phyloP scores from a whole-genome alignment of 2,113 vertebrate genomes.

The Cichladusa arquata region DNA sequence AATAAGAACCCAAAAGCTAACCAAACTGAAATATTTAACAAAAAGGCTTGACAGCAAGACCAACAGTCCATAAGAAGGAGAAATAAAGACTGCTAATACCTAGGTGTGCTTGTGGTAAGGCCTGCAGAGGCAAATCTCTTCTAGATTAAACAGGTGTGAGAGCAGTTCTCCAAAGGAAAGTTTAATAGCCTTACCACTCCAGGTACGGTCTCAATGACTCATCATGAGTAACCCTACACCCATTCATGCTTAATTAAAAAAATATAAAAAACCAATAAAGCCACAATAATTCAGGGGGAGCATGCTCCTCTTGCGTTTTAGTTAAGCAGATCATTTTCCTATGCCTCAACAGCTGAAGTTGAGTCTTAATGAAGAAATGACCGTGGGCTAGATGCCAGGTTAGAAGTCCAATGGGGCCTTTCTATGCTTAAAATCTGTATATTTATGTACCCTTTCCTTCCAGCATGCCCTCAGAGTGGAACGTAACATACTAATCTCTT shows the following conservation, averaged over 20 bases:
- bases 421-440: not conserved
- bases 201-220: not conserved
- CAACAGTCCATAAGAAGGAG: not conserved
- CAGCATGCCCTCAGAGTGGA: not conserved
- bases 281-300: not conserved
- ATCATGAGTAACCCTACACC: not conserved
- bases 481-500: not conserved
- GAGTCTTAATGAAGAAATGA: not conserved
- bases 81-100: not conserved
- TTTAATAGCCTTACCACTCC: not conserved
- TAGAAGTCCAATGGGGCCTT: not conserved
- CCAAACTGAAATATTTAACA: not conserved
- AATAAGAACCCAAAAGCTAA: not conserved
- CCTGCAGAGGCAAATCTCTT: not conserved
- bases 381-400: not conserved
- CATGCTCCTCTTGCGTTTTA: not conserved
- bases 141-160: not conserved
- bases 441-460: not conserved
- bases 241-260: not conserved
- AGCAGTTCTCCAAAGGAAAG: not conserved
- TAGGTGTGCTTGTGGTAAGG: not conserved
- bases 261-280: not conserved
- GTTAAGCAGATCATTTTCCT: not conserved
- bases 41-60: not conserved
- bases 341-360: not conserved